Conservation (phyloP, 2,113 vertebrate genomes). For the Bubalus kerabau region DNA sequence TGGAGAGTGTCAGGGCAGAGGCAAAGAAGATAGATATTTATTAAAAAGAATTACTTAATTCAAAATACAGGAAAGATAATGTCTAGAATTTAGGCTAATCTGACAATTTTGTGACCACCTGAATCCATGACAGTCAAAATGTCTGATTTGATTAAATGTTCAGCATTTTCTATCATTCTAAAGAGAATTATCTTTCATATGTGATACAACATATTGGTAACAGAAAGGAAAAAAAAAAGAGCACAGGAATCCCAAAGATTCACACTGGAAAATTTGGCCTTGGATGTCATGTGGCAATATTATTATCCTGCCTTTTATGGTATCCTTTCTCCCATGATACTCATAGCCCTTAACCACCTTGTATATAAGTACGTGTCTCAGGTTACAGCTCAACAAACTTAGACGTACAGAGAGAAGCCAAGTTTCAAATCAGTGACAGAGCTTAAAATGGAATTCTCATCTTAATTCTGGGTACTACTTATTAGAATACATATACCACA, state of each 20-base stretch:
- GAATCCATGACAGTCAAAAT: background rate
- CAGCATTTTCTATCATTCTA: background rate
- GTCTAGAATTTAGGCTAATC: background rate
- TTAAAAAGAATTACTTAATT: background rate
- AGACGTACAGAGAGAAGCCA: background rate
- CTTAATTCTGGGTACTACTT: background rate
- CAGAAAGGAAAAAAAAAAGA: background rate
- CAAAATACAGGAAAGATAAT: background rate
- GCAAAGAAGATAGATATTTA: background rate
- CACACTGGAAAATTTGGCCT: background rate
- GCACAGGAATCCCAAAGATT: background rate
- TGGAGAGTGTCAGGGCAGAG: background rate
- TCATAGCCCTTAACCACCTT: background rate
- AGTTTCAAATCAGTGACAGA: background rate
- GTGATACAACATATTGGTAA: background rate
- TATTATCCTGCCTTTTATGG: background rate
- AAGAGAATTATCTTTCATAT: background rate
- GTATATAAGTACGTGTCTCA: background rate
- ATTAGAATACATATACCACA: background rate
- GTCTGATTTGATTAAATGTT: background rate
- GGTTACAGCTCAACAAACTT: background rate
- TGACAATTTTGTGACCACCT: background rate
- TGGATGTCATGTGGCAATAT: background rate
- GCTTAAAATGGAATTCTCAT: background rate
- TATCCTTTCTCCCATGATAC: background rate